Evolutionary conservation across 2,888 invertebrate species (phyloP).

Genomic region (Diadegma fenestrale): DNA sequence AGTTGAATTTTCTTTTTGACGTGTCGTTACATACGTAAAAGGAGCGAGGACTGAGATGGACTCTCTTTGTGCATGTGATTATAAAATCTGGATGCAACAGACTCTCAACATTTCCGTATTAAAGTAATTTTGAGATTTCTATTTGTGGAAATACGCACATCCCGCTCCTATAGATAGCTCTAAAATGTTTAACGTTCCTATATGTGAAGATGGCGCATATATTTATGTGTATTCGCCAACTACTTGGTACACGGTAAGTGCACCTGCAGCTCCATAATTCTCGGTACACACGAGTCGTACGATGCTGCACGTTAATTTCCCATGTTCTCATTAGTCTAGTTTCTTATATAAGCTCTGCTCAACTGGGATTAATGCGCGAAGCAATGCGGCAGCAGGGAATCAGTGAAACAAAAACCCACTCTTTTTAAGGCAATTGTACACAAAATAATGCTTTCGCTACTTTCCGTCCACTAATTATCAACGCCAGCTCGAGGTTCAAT

Average conservation of each 20-base stretch:
- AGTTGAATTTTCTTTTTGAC: constrained; percentile 1
- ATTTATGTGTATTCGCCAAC: constrained; percentile 36
- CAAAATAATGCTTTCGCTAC: neutral
- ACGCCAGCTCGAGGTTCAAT: neutral
- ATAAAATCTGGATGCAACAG: constrained; percentile 9
- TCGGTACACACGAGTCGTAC: constrained; percentile 44
- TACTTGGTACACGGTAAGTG: constrained; percentile 40
- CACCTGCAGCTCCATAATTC: constrained; percentile 54
- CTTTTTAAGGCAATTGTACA: neutral
- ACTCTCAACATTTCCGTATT: constrained; percentile 38
- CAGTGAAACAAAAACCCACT: constrained; percentile 21
- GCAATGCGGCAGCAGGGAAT: constrained; percentile 43
- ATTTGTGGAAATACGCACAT: constrained; percentile 51
- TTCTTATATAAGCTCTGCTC: constrained; percentile 45
- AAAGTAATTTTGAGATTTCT: constrained; percentile 57
- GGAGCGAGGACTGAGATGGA: neutral
- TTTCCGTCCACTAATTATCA: neutral
- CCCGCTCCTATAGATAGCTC: constrained; percentile 17
- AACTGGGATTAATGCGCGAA: constrained; percentile 40
- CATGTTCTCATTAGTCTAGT: constrained; percentile 55
- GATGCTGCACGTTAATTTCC: constrained; percentile 51
- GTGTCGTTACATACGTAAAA: neutral
- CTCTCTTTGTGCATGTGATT: neutral
- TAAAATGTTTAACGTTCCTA: constrained; percentile 25
- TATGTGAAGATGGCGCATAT: constrained; percentile 11